These are phyloP conservation scores for Oryzias celebensis DNA, from an alignment of 2,113 vertebrate genomes.

Conservation along the genomic window DNA sequence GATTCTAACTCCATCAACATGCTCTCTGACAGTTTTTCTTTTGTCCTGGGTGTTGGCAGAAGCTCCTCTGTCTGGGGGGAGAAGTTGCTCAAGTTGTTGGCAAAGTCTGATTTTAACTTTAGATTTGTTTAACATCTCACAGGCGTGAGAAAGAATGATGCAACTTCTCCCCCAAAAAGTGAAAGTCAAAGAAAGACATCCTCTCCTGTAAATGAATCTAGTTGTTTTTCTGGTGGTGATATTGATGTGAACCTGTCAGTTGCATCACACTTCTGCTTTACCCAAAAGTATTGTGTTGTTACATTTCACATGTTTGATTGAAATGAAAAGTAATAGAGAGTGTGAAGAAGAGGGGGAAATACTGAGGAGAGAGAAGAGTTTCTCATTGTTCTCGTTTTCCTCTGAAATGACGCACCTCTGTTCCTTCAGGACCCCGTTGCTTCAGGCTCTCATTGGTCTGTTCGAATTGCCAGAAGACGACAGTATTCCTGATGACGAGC, in stretches of 20 bases:
- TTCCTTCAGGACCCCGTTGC: conserved; percentile 84
- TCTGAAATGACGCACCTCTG: background rate
- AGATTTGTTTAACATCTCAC: background rate
- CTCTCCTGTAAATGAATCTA: too few species aligned
- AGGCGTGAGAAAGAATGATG: background rate
- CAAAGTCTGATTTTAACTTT: background rate
- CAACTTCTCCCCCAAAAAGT: background rate
- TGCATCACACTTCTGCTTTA: too few species aligned
- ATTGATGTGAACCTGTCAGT: too few species aligned
- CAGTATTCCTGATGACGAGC: conserved; percentile 95
- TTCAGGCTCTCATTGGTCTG: conserved; percentile 94
- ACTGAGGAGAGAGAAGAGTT: too few species aligned
- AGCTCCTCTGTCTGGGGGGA: background rate
- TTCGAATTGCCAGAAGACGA: conserved; percentile 97
- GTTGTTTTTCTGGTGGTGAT: too few species aligned
- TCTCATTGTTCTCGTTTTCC: background rate
- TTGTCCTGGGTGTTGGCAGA: background rate
- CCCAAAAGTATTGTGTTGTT: too few species aligned
- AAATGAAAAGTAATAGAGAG: too few species aligned
- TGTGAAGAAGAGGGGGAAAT: too few species aligned
- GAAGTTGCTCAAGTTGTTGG: background rate
- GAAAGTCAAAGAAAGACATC: background rate
- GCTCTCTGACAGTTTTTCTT: too few species aligned
- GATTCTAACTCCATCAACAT: too few species aligned
- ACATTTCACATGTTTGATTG: too few species aligned